Evolutionary conservation across 2,888 invertebrate genomes (phyloP).

Genomic region (Diabrotica balteata): DNA sequence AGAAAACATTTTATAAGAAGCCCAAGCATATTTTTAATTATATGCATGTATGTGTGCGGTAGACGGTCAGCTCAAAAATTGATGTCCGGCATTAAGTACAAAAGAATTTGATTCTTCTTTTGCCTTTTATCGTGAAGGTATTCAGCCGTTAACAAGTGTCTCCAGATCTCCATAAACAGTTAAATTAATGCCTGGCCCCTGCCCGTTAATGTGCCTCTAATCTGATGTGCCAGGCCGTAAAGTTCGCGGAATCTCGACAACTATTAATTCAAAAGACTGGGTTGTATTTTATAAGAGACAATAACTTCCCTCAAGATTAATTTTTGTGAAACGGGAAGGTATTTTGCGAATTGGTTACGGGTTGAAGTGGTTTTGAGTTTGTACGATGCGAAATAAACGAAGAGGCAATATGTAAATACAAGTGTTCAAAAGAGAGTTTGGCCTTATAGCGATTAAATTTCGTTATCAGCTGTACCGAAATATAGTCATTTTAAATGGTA

Average conservation of each 20-base stretch:
- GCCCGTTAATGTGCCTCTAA: slow-evolving; percentile 59
- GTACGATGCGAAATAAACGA: no score
- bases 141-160: slow-evolving; percentile 50
- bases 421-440: no score
- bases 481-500: no score
- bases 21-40: not conserved
- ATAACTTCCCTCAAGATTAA: slow-evolving; percentile 43
- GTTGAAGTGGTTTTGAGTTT: no score
- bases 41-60: slow-evolving; percentile 22
- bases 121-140: slow-evolving; percentile 39
- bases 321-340: slow-evolving; percentile 40
- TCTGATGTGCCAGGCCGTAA: slow-evolving; percentile 60
- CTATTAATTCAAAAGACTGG: slow-evolving; percentile 58
- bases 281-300: slow-evolving; percentile 57
- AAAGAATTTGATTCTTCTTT: slow-evolving; percentile 35
- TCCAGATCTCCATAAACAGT: slow-evolving; percentile 55
- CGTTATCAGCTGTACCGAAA: no score
- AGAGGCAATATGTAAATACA: no score
- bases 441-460: no score
- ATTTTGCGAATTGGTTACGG: slow-evolving; percentile 2
- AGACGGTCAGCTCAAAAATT: slow-evolving; percentile 29
- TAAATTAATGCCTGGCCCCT: slow-evolving; percentile 59
- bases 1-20: no score
- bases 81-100: slow-evolving; percentile 33
- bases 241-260: slow-evolving; percentile 58